These are phyloP conservation scores for Eutrigla gurnardus DNA, from an alignment of 2,797 vertebrate species.

Conservation along the genomic window DNA sequence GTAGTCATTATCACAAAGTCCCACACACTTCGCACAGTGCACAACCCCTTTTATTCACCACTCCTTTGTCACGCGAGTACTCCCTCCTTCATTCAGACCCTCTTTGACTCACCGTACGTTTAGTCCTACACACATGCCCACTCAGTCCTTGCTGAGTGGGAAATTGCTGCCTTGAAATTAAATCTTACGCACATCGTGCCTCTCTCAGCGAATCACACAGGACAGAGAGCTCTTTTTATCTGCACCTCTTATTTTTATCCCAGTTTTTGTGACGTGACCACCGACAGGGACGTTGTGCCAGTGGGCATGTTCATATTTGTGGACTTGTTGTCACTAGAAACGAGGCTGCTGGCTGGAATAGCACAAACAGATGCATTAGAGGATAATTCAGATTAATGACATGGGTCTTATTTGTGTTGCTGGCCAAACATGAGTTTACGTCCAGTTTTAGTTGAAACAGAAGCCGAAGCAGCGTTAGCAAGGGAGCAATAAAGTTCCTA, in stretches of 20 bases:
- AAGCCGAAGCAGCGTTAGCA: not conserved
- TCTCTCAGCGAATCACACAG: constrained; percentile 25
- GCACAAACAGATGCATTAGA: not conserved
- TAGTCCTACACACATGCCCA: constrained; percentile 57
- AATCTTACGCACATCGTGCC: constrained; percentile 29
- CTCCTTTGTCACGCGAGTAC: constrained; percentile 32
- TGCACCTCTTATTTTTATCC: not conserved
- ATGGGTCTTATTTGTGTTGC: not conserved
- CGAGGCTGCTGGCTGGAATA: not conserved
- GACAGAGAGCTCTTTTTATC: constrained; percentile 6
- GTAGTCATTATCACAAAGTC: constrained; percentile 22
- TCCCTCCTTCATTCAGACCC: constrained; percentile 34
- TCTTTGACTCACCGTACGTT: constrained; percentile 55
- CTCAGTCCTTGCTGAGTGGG: constrained; percentile 41
- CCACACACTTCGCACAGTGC: constrained; percentile 12
- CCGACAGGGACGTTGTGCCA: constrained; percentile 7
- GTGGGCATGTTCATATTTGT: not conserved
- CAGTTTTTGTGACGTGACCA: not conserved
- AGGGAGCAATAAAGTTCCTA: not conserved
- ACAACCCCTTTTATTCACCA: constrained; percentile 32
- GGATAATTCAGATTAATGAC: not conserved
- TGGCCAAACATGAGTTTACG: not conserved
- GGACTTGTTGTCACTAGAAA: not conserved
- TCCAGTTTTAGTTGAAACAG: not conserved
- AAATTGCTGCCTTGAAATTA: constrained; percentile 49